These are phyloP conservation scores for Tragelaphus strepsiceros DNA, from an alignment of 2,113 vertebrate genomes.

Conservation along the genomic window DNA sequence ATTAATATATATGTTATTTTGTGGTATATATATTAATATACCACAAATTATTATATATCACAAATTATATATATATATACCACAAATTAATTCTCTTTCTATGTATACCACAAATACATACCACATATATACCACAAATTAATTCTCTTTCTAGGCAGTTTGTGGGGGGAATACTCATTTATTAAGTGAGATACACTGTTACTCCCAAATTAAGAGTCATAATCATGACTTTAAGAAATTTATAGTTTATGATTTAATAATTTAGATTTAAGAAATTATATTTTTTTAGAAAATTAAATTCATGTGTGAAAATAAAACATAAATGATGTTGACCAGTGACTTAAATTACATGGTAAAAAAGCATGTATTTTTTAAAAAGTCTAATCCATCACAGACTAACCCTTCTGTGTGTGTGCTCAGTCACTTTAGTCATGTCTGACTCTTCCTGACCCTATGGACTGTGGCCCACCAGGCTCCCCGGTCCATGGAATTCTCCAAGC, in stretches of 20 bases:
- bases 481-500: neutral
- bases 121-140: neutral
- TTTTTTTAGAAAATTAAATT: neutral
- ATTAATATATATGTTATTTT: too few species aligned
- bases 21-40: too few species aligned
- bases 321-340: neutral
- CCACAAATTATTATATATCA: too few species aligned
- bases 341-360: neutral
- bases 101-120: neutral
- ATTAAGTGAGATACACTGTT: neutral
- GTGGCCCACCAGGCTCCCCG: accelerated
- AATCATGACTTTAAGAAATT: neutral
- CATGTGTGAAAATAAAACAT: neutral
- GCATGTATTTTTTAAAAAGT: neutral
- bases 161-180: neutral
- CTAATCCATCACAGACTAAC: neutral
- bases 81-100: too few species aligned
- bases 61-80: too few species aligned
- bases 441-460: neutral
- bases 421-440: neutral
- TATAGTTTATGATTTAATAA: neutral
- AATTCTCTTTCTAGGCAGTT: neutral
- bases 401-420: neutral
- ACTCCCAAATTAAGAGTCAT: neutral
- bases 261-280: neutral